Base-by-base conservation (phyloP, 1,140 invertebrate genomes). In the Pseudomyrmex dendroicus region DNA sequence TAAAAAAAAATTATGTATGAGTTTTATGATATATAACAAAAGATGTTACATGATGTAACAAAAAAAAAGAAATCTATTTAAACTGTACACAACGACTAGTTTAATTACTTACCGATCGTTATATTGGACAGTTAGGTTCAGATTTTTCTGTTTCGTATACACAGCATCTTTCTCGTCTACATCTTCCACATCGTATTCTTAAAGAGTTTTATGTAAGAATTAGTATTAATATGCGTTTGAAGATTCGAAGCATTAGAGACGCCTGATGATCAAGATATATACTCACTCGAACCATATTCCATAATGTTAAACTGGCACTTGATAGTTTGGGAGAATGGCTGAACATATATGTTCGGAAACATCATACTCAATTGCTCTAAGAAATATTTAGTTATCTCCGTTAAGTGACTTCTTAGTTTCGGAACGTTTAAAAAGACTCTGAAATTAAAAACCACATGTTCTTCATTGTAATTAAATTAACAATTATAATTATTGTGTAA, bases 291-390 rank as follows among this genome's bases (percentile, higher is more conserved):
- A 88, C 94, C 92, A 86, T 96, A 96, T 91, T 97, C 96, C 15
- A 96, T 96, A 61, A 97, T 95, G 7, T 96, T 96, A 22, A 97
- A 91, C 88, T 96, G 96, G 89, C 96, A 97, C 15, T 95, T 95
- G 73, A 97, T 95, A 91, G 95, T 96, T 17, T 96, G 95, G 83
- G 94, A 95, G 17, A 95, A 92, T 62, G 95, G 94, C 86, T 95
- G 95, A 20, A 93, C 91, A 67, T 95, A 95, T 2, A 96, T 90
- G 84, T 94, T 95, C 57, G 94, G 94, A 2, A 95, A 91, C 48
- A 95, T 13, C 56, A 89, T 91, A 84, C 91, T 93, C 59, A 96
- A 72, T 82, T 96, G 95, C 52, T 96, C 93, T 85, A 96, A 92
- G 35, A 96, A 92, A 82, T 95, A 95, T 92, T 94, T 93, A 83